These are phyloP conservation scores for Xylota sylvarum DNA, from an alignment of 2,888 invertebrate species.

Conservation along the genomic window DNA sequence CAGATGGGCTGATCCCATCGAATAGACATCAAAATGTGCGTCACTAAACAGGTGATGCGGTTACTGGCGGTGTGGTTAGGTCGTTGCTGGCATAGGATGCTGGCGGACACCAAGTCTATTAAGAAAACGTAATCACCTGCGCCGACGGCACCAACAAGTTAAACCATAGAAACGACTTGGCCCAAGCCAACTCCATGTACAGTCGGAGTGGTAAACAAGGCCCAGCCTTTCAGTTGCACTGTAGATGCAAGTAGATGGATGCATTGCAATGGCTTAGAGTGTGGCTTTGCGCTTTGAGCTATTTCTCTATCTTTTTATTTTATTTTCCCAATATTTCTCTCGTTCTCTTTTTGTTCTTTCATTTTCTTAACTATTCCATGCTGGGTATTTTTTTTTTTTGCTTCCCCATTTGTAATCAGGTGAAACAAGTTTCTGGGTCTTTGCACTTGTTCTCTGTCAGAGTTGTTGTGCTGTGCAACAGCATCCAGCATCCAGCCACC, in stretches of 20 bases:
- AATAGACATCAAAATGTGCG: slow-evolving; percentile 52
- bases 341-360: slow-evolving; percentile 6
- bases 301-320: slow-evolving; percentile 46
- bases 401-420: slow-evolving; percentile 61
- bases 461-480: slow-evolving; percentile 42
- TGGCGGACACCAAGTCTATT: slow-evolving; percentile 57
- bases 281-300: slow-evolving; percentile 60
- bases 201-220: slow-evolving; percentile 63
- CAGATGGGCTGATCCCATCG: slow-evolving; percentile 43
- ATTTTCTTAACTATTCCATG: slow-evolving; percentile 23
- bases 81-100: slow-evolving; percentile 28
- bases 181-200: slow-evolving; percentile 15
- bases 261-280: slow-evolving; percentile 27
- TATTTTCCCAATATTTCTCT: slow-evolving; percentile 18
- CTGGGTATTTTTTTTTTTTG: slow-evolving; percentile 24
- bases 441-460: slow-evolving; percentile 70
- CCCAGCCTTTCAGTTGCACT: slow-evolving; percentile 31
- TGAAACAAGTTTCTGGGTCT: slow-evolving; percentile 77
- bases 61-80: slow-evolving; percentile 3
- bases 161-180: slow-evolving; percentile 54
- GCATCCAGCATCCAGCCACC: slow-evolving; percentile 12
- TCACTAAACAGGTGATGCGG: slow-evolving; percentile 55
- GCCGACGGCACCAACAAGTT: slow-evolving; percentile 56
- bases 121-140: slow-evolving; percentile 67
- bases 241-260: slow-evolving; percentile 23